Base-by-base conservation (phyloP, 2,888 invertebrate species). In the Coronaproctus castanopsis region DNA sequence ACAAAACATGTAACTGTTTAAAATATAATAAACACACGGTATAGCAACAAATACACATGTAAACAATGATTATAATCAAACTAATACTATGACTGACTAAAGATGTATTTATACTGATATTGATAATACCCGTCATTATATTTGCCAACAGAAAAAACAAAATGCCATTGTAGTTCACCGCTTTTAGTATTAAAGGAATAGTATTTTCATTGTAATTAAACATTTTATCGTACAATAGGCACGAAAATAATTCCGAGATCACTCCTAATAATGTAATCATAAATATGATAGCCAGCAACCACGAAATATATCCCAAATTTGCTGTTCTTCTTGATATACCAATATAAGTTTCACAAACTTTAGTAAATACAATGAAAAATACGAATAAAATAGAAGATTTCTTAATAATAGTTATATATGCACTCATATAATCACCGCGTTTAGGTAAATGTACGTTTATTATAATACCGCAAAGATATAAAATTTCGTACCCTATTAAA, bases 241-340 rank as follows among this genome's bases (percentile, higher is more conserved):
- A 69, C 20, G 71, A 70, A 55, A 77, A 65, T 36, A 77, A 67
- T 70, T 82, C 82, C 58, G 77, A 67, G n/a, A 77, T 66, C 69
- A 78, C 76, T 67, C 78, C 76, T 21, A 78, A 67, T 24, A 74
- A 72, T 0, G 80, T 68, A 64, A 81, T 69, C 20, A 77, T 75
- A 1, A 78, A 69, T n/a, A 81, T 74, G 23, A 83, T 71, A 55
- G 82, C 78, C 61, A 85, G 75, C 65, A 87, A 77, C 81, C 87
- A 91, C 20, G 82, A 68, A 59, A 85, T 80, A 69, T 90, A 96
- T 0, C 86, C 80, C 14, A 83, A 71, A 72, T 95, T 96, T 1
- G 86, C 87, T 64, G 91, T 74, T 57, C 89, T 78, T 67, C 96
- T 78, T 0, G 91, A 91, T 2, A 82, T 74, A 52, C 80, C 78